Evolutionary conservation across 2,113 vertebrate genomes (phyloP).

Genomic region (Takifugu flavidus): DNA sequence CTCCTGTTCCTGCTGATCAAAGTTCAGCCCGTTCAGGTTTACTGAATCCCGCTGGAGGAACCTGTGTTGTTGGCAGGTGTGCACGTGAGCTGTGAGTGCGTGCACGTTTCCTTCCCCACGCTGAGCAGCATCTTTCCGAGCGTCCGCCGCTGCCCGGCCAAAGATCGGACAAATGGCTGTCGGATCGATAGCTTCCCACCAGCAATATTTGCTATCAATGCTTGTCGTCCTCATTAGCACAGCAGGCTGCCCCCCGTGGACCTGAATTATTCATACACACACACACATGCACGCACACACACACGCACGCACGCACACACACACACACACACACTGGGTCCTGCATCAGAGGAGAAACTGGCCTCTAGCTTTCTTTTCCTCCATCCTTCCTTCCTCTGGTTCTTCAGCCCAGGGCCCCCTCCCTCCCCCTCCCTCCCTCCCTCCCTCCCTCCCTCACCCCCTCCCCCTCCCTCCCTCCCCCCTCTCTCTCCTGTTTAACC

Average conservation of each 20-base stretch:
- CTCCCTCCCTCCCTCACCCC: neutral
- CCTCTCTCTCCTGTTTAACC: slow-evolving; percentile 18
- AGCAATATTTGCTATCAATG: slow-evolving; percentile 82
- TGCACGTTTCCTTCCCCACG: neutral
- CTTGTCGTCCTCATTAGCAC: slow-evolving; percentile 80
- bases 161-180: slow-evolving; percentile 75
- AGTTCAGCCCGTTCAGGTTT: too few relatives aligned
- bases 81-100: too few relatives aligned
- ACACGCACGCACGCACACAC: slow-evolving; percentile 38
- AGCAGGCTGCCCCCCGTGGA: slow-evolving; percentile 72
- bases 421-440: neutral
- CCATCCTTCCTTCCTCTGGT: slow-evolving; percentile 23
- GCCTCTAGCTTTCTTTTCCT: slow-evolving; percentile 33
- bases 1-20: too few relatives aligned
- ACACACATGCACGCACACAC: slow-evolving; percentile 20
- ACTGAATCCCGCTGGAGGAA: too few relatives aligned
- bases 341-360: slow-evolving; percentile 48
- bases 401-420: neutral
- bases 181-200: slow-evolving; percentile 79
- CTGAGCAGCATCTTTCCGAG: neutral
- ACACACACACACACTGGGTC: slow-evolving; percentile 49
- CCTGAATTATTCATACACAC: slow-evolving; percentile 79
- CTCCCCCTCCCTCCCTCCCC: slow-evolving; percentile 4
- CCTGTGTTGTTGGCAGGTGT: too few relatives aligned
- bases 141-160: slow-evolving; percentile 62